These are phyloP conservation scores for Shinisaurus crocodilurus DNA, from an alignment of 2,113 vertebrate genomes.

Conservation along the genomic window DNA sequence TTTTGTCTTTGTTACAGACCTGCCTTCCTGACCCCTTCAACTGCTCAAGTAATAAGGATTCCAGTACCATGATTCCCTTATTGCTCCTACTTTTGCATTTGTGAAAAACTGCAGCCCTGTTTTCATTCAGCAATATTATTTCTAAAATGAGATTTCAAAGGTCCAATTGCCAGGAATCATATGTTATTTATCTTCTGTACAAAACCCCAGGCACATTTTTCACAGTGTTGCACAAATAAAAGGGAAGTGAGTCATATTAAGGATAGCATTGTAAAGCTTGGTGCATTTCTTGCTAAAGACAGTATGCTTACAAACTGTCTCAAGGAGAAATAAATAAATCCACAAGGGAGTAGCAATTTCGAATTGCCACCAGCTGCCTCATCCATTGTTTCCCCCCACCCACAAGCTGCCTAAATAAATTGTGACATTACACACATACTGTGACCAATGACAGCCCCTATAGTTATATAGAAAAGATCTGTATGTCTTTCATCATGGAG, in stretches of 20 bases:
- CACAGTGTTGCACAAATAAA: constrained; percentile 1
- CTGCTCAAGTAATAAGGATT: not conserved
- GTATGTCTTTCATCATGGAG: not conserved
- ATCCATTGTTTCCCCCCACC: not conserved
- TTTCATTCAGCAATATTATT: not conserved
- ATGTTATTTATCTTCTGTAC: not conserved
- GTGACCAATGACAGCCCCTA: not conserved
- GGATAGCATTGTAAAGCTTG: not conserved
- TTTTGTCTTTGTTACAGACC: not conserved
- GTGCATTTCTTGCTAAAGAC: not conserved
- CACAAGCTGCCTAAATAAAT: not conserved
- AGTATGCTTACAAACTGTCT: not conserved
- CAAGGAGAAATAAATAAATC: not conserved
- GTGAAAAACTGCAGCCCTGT: not conserved
- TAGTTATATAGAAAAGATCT: not conserved
- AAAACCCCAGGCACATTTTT: not conserved
- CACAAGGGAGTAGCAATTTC: not conserved
- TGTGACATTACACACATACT: not conserved
- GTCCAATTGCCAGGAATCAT: not conserved
- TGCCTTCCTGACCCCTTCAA: not conserved
- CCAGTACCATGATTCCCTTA: not conserved
- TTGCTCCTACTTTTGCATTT: not conserved
- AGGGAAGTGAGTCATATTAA: not conserved
- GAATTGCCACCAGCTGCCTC: not conserved
- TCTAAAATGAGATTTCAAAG: not conserved